phyloP scores from a whole-genome alignment of 2,888 invertebrate genomes.

The Anodontia alba region DNA sequence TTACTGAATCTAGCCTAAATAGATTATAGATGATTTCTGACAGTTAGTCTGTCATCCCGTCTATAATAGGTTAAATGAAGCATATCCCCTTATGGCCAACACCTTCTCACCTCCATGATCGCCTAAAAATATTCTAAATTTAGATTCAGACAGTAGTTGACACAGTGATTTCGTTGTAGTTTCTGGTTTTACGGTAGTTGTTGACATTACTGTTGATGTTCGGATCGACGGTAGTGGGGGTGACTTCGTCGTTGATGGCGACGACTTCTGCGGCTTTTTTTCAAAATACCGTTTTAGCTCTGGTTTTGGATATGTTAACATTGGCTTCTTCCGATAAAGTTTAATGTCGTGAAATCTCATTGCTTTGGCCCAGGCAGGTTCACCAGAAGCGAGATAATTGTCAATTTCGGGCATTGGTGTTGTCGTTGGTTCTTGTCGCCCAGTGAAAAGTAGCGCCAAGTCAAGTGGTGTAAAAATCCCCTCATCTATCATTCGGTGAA shows the following conservation, averaged over 20 bases:
- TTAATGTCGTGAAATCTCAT: not conserved
- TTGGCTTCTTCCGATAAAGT: not conserved
- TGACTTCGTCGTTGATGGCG: not conserved
- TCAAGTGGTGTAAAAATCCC: not conserved
- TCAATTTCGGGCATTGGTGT: not conserved
- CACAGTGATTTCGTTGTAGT: conserved; percentile 6
- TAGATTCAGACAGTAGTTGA: not conserved
- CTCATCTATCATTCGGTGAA: not conserved
- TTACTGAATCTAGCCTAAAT: no score
- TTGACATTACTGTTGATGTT: not conserved
- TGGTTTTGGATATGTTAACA: not conserved
- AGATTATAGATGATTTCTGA: no score
- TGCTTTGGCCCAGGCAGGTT: not conserved
- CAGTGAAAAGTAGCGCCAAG: conserved; percentile 1
- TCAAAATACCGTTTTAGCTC: not conserved
- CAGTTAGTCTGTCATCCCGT: no score
- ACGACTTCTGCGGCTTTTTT: not conserved
- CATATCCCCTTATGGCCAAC: not conserved
- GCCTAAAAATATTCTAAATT: conserved; percentile 6
- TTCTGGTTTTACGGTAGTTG: not conserved
- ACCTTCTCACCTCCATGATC: not conserved
- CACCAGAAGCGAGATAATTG: not conserved
- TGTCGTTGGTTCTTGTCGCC: not conserved
- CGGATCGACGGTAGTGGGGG: not conserved
- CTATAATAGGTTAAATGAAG: no score